Evolutionary conservation across 2,113 vertebrate genomes (phyloP).

Genomic region (Hassar affinis): DNA sequence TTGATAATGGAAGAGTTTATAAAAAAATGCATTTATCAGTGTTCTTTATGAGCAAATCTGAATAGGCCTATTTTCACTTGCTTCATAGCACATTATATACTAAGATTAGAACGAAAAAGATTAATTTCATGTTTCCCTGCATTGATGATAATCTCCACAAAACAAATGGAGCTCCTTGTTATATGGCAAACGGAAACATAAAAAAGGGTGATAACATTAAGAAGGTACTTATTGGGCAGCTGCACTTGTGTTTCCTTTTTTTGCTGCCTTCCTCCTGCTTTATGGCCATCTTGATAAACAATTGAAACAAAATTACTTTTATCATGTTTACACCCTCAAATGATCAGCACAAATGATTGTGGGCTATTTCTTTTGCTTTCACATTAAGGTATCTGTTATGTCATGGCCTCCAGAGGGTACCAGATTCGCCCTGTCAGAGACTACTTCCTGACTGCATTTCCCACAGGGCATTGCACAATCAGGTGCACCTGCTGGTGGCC

Average conservation of each 20-base stretch:
- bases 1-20: conserved; percentile 21
- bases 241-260: not conserved
- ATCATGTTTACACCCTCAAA: not conserved
- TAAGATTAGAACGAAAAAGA: conserved; percentile 25
- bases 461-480: too few species aligned
- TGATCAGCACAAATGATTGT: not conserved
- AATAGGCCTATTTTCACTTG: conserved; percentile 39
- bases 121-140: conserved; percentile 35
- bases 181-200: conserved; percentile 6
- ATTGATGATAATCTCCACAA: conserved; percentile 23
- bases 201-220: not conserved
- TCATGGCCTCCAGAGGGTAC: too few species aligned
- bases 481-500: too few species aligned
- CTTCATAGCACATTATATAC: conserved; percentile 31
- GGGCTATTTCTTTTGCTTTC: not conserved
- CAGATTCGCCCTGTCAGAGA: too few species aligned
- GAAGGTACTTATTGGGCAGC: conserved; percentile 6
- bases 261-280: not conserved
- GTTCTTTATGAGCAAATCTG: conserved; percentile 13
- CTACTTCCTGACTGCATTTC: too few species aligned
- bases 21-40: conserved; percentile 28
- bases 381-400: not conserved
- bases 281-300: not conserved
- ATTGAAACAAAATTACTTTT: not conserved
- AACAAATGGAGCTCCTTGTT: conserved; percentile 20